Conservation (phyloP, 2,797 vertebrate species). For the Geotrypetes seraphini region DNA sequence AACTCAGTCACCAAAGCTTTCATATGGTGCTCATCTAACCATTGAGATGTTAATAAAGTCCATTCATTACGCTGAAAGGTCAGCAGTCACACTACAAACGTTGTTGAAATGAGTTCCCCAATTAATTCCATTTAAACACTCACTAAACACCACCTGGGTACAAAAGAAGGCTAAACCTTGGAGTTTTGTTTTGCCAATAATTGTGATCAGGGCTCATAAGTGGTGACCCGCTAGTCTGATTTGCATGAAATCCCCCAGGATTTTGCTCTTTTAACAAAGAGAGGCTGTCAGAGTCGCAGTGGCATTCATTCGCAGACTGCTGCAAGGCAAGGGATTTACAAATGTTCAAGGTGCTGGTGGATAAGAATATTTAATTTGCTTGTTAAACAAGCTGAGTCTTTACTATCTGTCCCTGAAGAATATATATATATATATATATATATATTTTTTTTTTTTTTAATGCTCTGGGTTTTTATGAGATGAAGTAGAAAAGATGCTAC, state of each 20-base stretch:
- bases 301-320: slow-evolving; percentile 18
- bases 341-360: background rate
- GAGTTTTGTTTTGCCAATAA: slow-evolving; percentile 22
- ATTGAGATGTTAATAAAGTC: background rate
- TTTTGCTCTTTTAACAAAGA: slow-evolving; percentile 10
- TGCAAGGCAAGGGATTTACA: slow-evolving; percentile 1
- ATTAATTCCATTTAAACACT: no score
- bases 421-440: no score
- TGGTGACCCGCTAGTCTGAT: slow-evolving; percentile 13
- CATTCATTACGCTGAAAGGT: background rate
- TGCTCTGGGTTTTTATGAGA: background rate
- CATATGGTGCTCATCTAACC: background rate
- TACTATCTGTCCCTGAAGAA: background rate
- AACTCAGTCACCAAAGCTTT: background rate
- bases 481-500: background rate
- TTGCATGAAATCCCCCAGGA: slow-evolving; percentile 1
- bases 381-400: slow-evolving; percentile 8
- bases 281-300: slow-evolving; percentile 2
- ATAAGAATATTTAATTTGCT: slow-evolving; percentile 19
- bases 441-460: background rate
- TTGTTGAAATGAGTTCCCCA: slow-evolving; percentile 2
- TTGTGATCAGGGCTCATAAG: slow-evolving; percentile 1
- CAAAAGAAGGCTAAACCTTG: slow-evolving; percentile 10
- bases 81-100: slow-evolving; percentile 8
- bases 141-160: background rate